These are phyloP conservation scores for Philereme vetulata DNA, from an alignment of 2,888 invertebrate species.

Conservation along the genomic window DNA sequence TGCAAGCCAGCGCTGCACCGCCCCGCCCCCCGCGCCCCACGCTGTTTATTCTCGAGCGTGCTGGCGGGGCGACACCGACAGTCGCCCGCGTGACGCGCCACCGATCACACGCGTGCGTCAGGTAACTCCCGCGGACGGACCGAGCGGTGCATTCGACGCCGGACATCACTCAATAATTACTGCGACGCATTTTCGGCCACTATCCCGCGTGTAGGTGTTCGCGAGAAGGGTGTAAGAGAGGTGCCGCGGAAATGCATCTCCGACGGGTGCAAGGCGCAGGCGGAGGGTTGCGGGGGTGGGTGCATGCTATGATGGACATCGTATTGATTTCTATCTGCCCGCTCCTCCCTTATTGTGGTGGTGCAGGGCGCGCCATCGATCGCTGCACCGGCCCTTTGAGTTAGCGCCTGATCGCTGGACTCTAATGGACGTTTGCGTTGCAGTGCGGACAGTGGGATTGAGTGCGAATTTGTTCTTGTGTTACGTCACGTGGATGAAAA, in stretches of 20 bases:
- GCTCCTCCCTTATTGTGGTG: conserved; percentile 81
- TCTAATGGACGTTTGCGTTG: conserved; percentile 47
- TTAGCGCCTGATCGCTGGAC: conserved; percentile 67
- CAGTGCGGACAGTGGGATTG: conserved; percentile 56
- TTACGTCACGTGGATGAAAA: conserved; percentile 65
- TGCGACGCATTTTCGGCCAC: conserved; percentile 48
- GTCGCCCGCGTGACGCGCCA: conserved; percentile 80
- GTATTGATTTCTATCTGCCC: conserved; percentile 84
- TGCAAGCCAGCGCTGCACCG: conserved; percentile 74
- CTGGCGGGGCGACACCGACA: conserved; percentile 71
- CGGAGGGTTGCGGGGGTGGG: conserved; percentile 85
- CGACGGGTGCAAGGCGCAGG: conserved; percentile 77
- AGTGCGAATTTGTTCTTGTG: conserved; percentile 52
- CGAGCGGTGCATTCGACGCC: conserved; percentile 76
- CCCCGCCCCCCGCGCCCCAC: conserved; percentile 69
- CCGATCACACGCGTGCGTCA: conserved; percentile 71
- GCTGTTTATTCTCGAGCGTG: conserved; percentile 78
- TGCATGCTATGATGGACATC: conserved; percentile 85
- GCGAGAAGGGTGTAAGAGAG: conserved; percentile 63
- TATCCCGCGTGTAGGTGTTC: conserved; percentile 40
- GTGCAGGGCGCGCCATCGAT: conserved; percentile 80
- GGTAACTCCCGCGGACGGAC: conserved; percentile 61
- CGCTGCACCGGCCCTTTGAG: conserved; percentile 74
- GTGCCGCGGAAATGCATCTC: conserved; percentile 76
- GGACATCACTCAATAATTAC: conserved; percentile 65